phyloP scores from a whole-genome alignment of 2,797 vertebrate genomes.

The Cyclura pinguis region DNA sequence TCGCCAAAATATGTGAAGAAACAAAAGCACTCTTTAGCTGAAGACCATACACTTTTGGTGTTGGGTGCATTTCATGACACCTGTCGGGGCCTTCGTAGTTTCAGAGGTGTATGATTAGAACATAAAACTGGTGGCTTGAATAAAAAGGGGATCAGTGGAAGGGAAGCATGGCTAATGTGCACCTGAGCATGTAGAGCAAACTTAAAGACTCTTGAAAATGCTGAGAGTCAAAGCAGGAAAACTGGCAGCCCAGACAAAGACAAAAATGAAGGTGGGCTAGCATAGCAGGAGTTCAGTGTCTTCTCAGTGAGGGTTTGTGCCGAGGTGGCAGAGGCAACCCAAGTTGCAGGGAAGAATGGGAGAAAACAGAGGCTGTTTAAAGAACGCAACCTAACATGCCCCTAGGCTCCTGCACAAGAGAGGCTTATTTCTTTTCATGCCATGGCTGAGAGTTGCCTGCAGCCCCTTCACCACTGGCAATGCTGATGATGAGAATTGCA shows the following conservation, averaged over 20 bases:
- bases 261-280: not conserved
- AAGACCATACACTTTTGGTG: fast-evolving
- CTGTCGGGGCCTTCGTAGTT: not conserved
- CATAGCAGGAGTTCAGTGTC: not conserved
- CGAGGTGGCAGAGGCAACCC: not conserved
- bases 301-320: not conserved
- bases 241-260: not conserved
- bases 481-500: not conserved
- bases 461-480: not conserved
- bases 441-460: not conserved
- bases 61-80: fast-evolving
- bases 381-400: not conserved
- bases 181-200: not conserved
- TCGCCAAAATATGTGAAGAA: not conserved
- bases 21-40: not conserved
- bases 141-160: conserved; percentile 62
- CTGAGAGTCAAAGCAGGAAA: not conserved
- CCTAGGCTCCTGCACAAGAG: not conserved
- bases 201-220: not conserved
- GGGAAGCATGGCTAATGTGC: not conserved
- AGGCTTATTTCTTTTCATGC: not conserved
- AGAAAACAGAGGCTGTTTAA: not conserved
- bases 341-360: not conserved
- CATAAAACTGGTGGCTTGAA: conserved; percentile 40
- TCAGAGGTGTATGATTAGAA: conserved; percentile 6